Base-by-base conservation (phyloP, 2,113 vertebrate species). In the Oncorhynchus mykiss region DNA sequence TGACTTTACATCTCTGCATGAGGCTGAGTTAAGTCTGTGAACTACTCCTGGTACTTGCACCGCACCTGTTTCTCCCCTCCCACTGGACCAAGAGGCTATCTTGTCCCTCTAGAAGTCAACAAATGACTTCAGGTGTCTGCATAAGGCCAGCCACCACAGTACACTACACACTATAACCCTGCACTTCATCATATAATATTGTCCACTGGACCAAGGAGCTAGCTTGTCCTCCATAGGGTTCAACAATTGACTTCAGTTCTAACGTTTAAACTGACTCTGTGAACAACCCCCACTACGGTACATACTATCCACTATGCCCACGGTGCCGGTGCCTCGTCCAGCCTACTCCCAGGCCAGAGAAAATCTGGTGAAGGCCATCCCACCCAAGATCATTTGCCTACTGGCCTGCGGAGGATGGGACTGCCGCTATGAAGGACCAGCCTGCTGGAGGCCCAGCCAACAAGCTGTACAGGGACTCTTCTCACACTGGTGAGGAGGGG, bases 361-460 rank as follows among this genome's bases (percentile, higher is more conserved):
- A 88, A 92, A 91, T 66, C 85, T 95, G 72, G 92, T 95, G 70
- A 92, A 84, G 39, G 92, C 91, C 0, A 92, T 95, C 72, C 93
- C 94, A 22, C 89, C 92, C 45, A 90, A 87, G 59, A 85, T 95
- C 57, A 94, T 95, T 81, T 95, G 94, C 73, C 85, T 94, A 71
- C 86, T 95, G 77, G 89, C 89, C 77, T 95, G 94, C 59, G 93
- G 93, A 54, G 94, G 94, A 31, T 82, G 78, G 24, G 92, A 93
- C 77, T 95, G 94, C 57, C 93, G 93, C 66, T 95, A 94, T 65
- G 94, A 95, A 77, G 91, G 93, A 48, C 94, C 94, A 1, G 90
- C 86, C 14, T 91, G 87, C 78, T 95, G 94, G 94, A 92, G 88
- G 68, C 31, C 80, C 25, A 91, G 89, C 71, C 94, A 95, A 24